A percentile compares a stretch with the other conserved stretches of the same genome.
Conservation (phyloP, 2,888 invertebrate genomes). For the Troglohyphantes excavatus region DNA sequence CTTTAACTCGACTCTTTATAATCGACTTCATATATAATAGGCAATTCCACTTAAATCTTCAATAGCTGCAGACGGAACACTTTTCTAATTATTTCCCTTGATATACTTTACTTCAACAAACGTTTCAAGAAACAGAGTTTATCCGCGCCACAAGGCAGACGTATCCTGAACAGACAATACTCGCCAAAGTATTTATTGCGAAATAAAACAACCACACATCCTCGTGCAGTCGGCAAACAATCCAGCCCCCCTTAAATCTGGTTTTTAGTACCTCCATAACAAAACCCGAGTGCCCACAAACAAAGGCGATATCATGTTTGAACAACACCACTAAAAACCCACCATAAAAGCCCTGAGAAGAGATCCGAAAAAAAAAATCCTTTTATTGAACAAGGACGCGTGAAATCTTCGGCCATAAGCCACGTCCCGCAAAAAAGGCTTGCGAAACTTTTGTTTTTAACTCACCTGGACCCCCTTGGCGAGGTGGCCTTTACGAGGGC, state of each 20-base stretch:
- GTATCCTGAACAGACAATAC: neutral
- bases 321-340: conserved; percentile 58
- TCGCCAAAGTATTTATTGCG: neutral
- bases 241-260: neutral
- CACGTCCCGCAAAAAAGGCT: conserved; percentile 15
- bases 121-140: neutral
- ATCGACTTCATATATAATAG: too few relatives aligned
- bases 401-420: conserved; percentile 49
- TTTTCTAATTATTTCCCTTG: too few relatives aligned
- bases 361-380: conserved; percentile 40
- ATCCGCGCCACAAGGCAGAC: neutral
- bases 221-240: conserved; percentile 5
- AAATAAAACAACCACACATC: neutral
- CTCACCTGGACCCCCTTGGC: conserved; percentile 24
- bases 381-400: conserved; percentile 57
- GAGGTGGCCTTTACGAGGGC: conserved; percentile 40
- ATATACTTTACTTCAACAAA: neutral
- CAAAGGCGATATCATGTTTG: conserved; percentile 59
- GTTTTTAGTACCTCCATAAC: conserved; percentile 15
- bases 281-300: conserved; percentile 26
- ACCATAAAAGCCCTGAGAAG: conserved; percentile 42
- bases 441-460: conserved; percentile 21
- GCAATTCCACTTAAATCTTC: too few relatives aligned
- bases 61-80: too few relatives aligned
- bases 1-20: too few relatives aligned